These are phyloP conservation scores for Carollia perspicillata DNA, from an alignment of 2,113 vertebrate species.

Conservation along the genomic window DNA sequence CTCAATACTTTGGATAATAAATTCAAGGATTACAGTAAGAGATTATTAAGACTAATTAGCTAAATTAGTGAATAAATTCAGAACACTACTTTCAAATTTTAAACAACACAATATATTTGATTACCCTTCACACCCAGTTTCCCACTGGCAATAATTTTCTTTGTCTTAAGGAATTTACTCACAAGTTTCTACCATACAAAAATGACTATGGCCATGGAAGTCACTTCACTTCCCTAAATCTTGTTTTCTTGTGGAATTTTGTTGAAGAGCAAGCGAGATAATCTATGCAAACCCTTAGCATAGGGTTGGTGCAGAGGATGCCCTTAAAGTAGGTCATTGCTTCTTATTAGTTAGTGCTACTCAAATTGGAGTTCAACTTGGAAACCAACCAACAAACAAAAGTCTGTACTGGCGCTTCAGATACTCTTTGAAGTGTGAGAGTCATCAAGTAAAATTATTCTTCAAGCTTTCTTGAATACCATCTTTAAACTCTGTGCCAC, in stretches of 20 bases:
- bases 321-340: background rate
- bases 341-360: background rate
- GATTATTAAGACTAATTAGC: background rate
- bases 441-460: background rate
- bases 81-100: background rate
- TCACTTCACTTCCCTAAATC: background rate
- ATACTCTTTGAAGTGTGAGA: background rate
- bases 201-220: background rate
- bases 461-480: background rate
- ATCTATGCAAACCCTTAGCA: background rate
- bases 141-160: background rate
- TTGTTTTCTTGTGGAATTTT: background rate
- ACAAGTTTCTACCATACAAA: background rate
- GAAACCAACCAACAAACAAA: background rate
- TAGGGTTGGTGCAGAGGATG: background rate
- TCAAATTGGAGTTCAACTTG: background rate
- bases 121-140: background rate
- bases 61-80: slow-evolving; percentile 1
- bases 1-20: background rate
- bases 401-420: background rate
- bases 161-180: background rate
- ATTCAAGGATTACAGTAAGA: background rate
- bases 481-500: background rate
- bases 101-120: background rate
- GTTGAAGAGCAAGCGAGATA: background rate